Base-by-base conservation (phyloP, 64 coral and sea anemone genomes). In the Stichodactyla helianthus region DNA sequence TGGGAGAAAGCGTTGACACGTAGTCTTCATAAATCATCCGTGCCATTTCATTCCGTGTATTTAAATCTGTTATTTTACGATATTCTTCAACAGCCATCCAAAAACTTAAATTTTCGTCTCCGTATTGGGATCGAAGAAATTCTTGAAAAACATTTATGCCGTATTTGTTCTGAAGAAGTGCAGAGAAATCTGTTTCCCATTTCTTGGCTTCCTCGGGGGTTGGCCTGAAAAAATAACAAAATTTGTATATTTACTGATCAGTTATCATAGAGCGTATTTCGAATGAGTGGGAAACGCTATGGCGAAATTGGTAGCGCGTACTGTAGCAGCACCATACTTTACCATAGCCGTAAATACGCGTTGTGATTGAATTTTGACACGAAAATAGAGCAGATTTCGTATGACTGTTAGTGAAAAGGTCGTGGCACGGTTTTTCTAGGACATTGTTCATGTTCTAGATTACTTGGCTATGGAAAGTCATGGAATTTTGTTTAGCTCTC, bases 71-170 rank as follows among this genome's bases (percentile, higher is more conserved):
- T 28, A 86, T 86, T 80, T 54, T 89, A 54, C 92, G 95, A 87
- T 99, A 99, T 15, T 95, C 90, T 84, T 99, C 97, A 11, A 99
- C 97, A 25, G 93, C 93, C 28, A 99, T 76, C 97, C 97, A 99
- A 62, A 99, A 99, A 85, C 89, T 95, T 20, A 99, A 86, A 82
- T 99, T 99, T 86, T 99, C 97, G 19, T 92, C 91, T 28, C 90
- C 93, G 84, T 99, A 94, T 53, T 99, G 97, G 6, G 93, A 87
- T 23, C 86, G 93, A 59, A 99, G 86, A 68, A 99, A 99, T 23
- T 99, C 97, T 81, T 95, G 93, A 83, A 99, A 99, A 62, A 93
- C 68, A 22, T 84, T 84, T 54, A 99, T 51, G 22, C 97, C 97
- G 88, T 95, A 99, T 53, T 95, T 94, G 51, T 95, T 80, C 9